Conservation (phyloP, 2,888 invertebrate species). For the Portevinia maculata region DNA sequence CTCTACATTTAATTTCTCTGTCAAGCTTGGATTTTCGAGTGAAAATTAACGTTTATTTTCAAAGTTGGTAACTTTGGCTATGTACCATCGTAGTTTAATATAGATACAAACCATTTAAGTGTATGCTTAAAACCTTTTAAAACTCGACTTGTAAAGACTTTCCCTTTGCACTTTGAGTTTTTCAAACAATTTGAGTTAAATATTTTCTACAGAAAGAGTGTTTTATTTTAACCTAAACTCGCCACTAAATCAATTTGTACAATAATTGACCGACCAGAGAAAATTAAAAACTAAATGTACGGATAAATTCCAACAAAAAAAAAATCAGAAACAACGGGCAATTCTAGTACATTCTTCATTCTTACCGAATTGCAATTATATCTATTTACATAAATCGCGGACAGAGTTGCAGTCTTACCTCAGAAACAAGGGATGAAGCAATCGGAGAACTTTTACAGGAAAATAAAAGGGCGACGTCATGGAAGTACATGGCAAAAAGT, state of each 20-base stretch:
- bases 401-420: slow-evolving; percentile 61
- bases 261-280: slow-evolving; percentile 22
- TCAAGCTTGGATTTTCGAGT: too few species aligned
- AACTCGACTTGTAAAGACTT: too few species aligned
- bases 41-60: too few species aligned
- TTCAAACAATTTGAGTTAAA: too few species aligned
- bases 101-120: too few species aligned
- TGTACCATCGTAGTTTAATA: too few species aligned
- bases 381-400: slow-evolving; percentile 61
- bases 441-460: slow-evolving; percentile 3
- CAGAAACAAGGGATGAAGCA: slow-evolving; percentile 54
- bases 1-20: too few species aligned
- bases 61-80: too few species aligned
- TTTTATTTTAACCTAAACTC: slow-evolving; percentile 36
- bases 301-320: neutral
- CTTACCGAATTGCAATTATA: slow-evolving; percentile 45
- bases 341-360: slow-evolving; percentile 6
- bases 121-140: too few species aligned
- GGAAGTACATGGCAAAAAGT: slow-evolving; percentile 98
- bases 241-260: slow-evolving; percentile 54
- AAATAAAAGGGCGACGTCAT: slow-evolving; percentile 76
- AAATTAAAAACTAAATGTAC: too few species aligned
- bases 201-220: slow-evolving; percentile 29
- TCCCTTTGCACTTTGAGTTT: too few species aligned
- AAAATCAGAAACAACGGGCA: slow-evolving; percentile 37